Conservation (phyloP, 2,888 invertebrate genomes). For the Cosmia pyralina region DNA sequence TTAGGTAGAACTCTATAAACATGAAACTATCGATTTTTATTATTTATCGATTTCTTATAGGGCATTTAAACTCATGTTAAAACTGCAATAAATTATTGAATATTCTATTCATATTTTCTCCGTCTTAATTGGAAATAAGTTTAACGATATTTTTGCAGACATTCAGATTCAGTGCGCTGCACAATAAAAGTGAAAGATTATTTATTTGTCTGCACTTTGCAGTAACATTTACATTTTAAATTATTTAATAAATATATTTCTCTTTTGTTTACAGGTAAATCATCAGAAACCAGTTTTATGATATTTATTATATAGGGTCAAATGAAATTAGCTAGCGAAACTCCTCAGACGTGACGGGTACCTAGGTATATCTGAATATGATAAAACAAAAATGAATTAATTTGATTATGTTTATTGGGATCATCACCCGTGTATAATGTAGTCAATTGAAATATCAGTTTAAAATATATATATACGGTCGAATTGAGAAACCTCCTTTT, state of each 20-base stretch:
- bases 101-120: neutral
- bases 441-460: no score
- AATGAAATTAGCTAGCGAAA: no score
- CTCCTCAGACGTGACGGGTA: no score
- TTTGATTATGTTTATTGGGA: no score
- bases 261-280: slow-evolving; percentile 47
- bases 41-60: slow-evolving; percentile 22
- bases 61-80: slow-evolving; percentile 6
- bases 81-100: slow-evolving; percentile 16
- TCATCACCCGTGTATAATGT: no score
- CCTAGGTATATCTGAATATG: no score
- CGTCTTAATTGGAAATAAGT: slow-evolving; percentile 10
- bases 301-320: neutral
- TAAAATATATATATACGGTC: no score
- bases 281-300: slow-evolving; percentile 4
- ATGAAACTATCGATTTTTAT: no score
- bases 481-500: no score
- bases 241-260: neutral
- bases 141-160: slow-evolving; percentile 8
- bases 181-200: slow-evolving; percentile 10
- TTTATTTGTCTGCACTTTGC: neutral
- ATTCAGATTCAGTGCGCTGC: neutral
- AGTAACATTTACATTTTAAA: neutral
- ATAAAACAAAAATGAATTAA: no score
- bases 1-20: neutral